phyloP scores from a whole-genome alignment of 2,888 invertebrate genomes.

The Perdita meconis region DNA sequence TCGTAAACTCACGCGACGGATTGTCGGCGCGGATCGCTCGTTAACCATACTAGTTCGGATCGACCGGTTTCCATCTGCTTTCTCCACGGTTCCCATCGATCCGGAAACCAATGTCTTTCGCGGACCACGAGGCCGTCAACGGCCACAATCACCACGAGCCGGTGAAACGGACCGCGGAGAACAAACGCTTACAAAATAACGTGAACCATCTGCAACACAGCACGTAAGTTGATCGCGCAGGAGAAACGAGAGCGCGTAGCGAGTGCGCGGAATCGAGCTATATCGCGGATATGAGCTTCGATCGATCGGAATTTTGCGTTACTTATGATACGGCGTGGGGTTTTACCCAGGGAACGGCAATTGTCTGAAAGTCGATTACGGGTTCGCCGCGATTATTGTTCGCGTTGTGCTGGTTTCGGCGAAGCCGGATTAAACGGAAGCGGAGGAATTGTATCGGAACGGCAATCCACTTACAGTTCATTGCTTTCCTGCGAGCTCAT shows the following conservation, averaged over 20 bases:
- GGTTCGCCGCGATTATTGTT: background rate
- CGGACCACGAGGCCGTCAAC: constrained; percentile 61
- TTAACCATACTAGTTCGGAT: background rate
- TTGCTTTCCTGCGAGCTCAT: constrained; percentile 22
- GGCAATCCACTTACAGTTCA: background rate
- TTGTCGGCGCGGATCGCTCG: background rate
- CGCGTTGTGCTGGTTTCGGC: background rate
- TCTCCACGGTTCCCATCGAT: background rate
- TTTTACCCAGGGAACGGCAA: too few species aligned
- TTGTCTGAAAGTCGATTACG: too few species aligned
- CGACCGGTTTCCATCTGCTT: too few species aligned
- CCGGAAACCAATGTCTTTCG: constrained; percentile 74
- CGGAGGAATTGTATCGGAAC: background rate
- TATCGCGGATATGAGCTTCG: too few species aligned
- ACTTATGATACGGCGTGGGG: too few species aligned
- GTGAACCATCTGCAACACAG: constrained; percentile 70
- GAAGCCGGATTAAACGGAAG: too few species aligned
- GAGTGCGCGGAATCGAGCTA: too few species aligned
- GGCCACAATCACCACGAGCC: constrained; percentile 63
- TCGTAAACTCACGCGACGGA: constrained; percentile 27
- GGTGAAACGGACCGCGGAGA: constrained; percentile 75
- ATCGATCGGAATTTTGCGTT: too few species aligned
- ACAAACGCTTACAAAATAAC: constrained; percentile 75
- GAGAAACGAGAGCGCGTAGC: too few species aligned
- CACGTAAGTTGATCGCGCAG: constrained; percentile 61